phyloP scores from a whole-genome alignment of 2,113 vertebrate genomes.

The Aviceda subcristata region DNA sequence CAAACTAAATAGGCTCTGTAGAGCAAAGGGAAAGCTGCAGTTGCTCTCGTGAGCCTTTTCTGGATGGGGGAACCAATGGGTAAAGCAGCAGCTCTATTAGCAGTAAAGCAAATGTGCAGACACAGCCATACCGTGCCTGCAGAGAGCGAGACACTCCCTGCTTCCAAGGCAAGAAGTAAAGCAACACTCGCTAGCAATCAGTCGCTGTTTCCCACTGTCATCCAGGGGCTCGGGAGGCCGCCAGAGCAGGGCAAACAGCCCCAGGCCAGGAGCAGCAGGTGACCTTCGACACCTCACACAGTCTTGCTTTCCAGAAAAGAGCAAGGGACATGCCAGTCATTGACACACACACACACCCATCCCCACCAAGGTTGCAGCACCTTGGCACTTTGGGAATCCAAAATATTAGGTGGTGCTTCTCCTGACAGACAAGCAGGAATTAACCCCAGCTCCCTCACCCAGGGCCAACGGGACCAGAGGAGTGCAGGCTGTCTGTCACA shows the following conservation, averaged over 20 bases:
- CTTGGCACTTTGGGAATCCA: background rate
- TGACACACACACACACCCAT: too few species aligned
- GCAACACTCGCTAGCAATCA: fast-evolving
- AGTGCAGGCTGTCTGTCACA: background rate
- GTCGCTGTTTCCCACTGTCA: fast-evolving
- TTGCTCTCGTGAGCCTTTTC: background rate
- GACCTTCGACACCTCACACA: fast-evolving
- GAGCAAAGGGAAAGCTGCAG: constrained; percentile 2
- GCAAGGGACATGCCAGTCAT: fast-evolving
- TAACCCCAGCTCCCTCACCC: fast-evolving
- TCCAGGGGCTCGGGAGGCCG: background rate
- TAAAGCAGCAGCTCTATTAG: constrained; percentile 1
- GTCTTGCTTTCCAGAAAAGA: background rate
- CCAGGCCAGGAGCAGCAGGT: background rate
- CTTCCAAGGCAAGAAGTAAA: background rate
- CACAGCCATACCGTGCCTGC: fast-evolving
- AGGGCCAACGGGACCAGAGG: fast-evolving
- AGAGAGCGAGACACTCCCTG: fast-evolving
- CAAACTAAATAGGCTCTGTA: background rate
- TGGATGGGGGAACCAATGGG: background rate
- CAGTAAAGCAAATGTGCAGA: background rate
- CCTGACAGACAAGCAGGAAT: background rate
- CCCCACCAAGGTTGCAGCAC: too few species aligned
- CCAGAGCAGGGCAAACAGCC: background rate
- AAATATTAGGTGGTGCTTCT: background rate